Evolutionary conservation across 2,113 vertebrate genomes (phyloP), one percentile per base, ranked within the genome.

Genomic region (Ailurus styani): DNA sequence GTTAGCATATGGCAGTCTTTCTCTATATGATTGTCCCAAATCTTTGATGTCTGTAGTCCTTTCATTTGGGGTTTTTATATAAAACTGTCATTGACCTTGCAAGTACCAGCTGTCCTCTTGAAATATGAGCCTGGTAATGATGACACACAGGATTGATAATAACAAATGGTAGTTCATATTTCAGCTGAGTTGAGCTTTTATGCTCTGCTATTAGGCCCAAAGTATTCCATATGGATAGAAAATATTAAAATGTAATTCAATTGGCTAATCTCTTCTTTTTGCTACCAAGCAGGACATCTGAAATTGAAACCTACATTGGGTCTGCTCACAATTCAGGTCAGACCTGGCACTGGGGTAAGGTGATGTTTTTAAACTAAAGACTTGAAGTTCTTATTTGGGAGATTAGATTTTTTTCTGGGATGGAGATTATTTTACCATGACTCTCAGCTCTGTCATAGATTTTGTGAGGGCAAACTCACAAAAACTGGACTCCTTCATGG

Each of bases 61-160:
- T 98, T 98, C 97, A 98, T 98, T 98, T 98, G 97, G 96, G 90
- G 62, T 98, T 98, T 98, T 98, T 98, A 96, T 98, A 98, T 98
- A 97, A 98, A 99, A 98, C 94, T 98, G 97, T 98, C 98, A 98
- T 98, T 98, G 98, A 98, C 98, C 98, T 99, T 98, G 98, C 97
- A 98, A 98, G 97, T 96, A 97, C 98, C 98, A 98, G 98, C 98
- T 98, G 98, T 98, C 98, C 98, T 98, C 98, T 98, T 99, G 98
- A 98, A 98, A 98, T 98, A 98, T 97, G 98, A 98, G 98, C 86
- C 87, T 98, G 95, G 95, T 98, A 96, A 97, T 98, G 97, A 97
- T 97, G 96, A 96, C 87, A 97, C 23, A 97, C 70, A 95, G 87
- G 84, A 79, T 42, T 96, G 96, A 97, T 98, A 97, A 97, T 97